Percentiles rank a stretch among this genome's conserved stretches.
These are phyloP conservation scores for Pipa parva DNA, from an alignment of 2,113 vertebrate genomes.

Conservation along the genomic window DNA sequence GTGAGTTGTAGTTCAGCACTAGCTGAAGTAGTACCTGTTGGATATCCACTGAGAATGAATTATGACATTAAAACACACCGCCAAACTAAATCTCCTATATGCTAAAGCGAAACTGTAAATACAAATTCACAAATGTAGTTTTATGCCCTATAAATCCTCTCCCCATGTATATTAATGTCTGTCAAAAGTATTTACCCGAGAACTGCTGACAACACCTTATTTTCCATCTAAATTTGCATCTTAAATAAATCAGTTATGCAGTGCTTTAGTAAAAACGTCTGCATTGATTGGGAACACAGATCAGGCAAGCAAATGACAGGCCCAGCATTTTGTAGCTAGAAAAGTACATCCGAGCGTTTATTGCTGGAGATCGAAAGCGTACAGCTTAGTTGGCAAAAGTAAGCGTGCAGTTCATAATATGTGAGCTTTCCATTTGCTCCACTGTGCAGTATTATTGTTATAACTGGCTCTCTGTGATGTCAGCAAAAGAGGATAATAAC, in stretches of 20 bases:
- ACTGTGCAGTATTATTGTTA: too few species aligned
- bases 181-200: constrained; percentile 78
- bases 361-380: too few species aligned
- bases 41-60: too few species aligned
- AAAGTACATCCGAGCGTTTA: too few species aligned
- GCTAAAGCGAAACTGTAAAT: constrained; percentile 10
- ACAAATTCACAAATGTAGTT: constrained; percentile 46
- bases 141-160: constrained; percentile 70
- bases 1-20: too few species aligned
- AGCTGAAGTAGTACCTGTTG: too few species aligned
- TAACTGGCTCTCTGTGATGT: too few species aligned
- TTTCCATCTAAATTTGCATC: constrained; percentile 78
- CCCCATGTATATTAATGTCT: constrained; percentile 79
- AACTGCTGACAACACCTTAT: constrained; percentile 76
- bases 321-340: constrained; percentile 56
- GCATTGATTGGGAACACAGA: constrained; percentile 73
- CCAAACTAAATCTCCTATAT: not conserved
- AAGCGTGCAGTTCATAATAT: too few species aligned
- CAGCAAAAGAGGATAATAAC: too few species aligned
- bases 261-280: constrained; percentile 71
- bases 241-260: constrained; percentile 83
- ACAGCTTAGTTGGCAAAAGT: too few species aligned
- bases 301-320: constrained; percentile 67
- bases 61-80: not conserved
- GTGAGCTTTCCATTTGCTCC: too few species aligned